phyloP scores from a whole-genome alignment of 2,888 invertebrate species.

The Dorcus hopei region DNA sequence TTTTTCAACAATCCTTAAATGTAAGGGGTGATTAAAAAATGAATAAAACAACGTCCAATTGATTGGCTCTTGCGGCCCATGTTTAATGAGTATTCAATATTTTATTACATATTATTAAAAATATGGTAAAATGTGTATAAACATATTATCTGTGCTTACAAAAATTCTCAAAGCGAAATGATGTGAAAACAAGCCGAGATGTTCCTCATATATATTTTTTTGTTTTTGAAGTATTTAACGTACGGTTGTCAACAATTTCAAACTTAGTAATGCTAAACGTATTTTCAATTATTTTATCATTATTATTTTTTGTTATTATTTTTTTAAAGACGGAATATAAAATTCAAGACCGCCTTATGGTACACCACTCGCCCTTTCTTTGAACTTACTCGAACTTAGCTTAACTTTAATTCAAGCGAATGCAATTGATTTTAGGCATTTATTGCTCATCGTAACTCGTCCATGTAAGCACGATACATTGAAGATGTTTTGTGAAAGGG shows the following conservation, averaged over 20 bases:
- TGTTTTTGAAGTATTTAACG: not conserved
- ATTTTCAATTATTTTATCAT: slow-evolving; percentile 7
- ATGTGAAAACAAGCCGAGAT: slow-evolving; percentile 32
- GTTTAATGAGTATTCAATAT: slow-evolving; percentile 22
- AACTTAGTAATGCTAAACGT: slow-evolving; percentile 2
- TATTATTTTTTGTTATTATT: slow-evolving; percentile 7
- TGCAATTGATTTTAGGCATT: no score
- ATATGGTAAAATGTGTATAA: slow-evolving; percentile 51
- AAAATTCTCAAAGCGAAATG: slow-evolving; percentile 41
- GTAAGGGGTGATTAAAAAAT: no score
- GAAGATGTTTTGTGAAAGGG: no score
- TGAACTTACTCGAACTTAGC: no score
- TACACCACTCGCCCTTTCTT: no score
- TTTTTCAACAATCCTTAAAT: no score
- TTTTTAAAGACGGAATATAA: not conserved
- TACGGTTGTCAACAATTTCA: not conserved
- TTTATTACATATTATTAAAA: slow-evolving; percentile 41
- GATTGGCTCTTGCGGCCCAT: not conserved
- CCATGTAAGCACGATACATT: no score
- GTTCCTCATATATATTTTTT: slow-evolving; percentile 4
- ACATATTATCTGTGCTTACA: slow-evolving; percentile 49
- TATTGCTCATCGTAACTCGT: no score
- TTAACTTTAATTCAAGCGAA: no score
- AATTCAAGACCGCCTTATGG: no score
- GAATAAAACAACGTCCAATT: not conserved